Conservation (phyloP, 2,888 invertebrate genomes). For the Phlogophora meticulosa region DNA sequence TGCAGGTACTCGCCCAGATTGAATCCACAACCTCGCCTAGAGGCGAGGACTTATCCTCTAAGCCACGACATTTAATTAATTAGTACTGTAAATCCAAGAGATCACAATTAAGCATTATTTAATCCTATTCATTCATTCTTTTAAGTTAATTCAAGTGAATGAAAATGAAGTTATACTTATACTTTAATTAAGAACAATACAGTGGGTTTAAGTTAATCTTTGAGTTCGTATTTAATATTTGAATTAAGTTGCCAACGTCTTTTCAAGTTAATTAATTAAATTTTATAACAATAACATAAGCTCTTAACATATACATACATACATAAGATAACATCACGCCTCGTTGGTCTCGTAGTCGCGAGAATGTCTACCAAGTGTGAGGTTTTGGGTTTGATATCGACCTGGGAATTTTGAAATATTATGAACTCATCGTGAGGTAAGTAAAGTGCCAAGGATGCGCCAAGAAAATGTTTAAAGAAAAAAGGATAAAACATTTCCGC, state of each 20-base stretch:
- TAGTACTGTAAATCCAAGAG: neutral
- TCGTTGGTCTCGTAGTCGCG: no score
- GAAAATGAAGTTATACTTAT: constrained; percentile 1
- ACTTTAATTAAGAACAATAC: constrained; percentile 28
- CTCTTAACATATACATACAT: neutral
- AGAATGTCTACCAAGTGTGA: no score
- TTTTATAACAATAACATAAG: neutral
- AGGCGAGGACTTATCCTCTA: no score
- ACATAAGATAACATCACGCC: no score
- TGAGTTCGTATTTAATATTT: neutral
- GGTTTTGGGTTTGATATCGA: no score
- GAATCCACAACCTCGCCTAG: no score
- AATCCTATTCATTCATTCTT: constrained; percentile 37
- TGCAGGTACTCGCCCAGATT: no score
- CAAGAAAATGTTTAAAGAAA: no score
- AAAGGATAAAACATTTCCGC: no score
- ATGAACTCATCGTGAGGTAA: no score
- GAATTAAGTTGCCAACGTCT: neutral
- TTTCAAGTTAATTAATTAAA: neutral
- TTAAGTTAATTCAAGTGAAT: constrained; percentile 5
- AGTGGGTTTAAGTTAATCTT: neutral
- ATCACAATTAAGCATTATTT: constrained; percentile 7
- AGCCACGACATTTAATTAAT: neutral
- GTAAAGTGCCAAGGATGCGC: no score
- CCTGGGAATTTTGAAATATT: no score